phyloP scores from a whole-genome alignment of 2,113 vertebrate species.

The Pitta sordida region DNA sequence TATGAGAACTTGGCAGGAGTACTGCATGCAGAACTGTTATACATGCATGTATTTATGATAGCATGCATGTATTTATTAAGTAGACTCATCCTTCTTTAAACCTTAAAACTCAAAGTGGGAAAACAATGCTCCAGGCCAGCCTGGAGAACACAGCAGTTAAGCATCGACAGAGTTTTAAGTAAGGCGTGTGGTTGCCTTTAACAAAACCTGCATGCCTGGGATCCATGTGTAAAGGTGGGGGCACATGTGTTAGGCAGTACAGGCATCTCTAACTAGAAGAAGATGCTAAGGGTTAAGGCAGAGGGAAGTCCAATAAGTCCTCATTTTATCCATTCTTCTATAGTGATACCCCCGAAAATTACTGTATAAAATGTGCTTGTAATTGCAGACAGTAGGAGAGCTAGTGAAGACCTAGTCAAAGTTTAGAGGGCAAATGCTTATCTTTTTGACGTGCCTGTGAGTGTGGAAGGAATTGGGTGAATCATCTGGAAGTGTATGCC shows the following conservation, averaged over 20 bases:
- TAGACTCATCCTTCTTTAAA: background rate
- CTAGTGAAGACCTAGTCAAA: constrained; percentile 9
- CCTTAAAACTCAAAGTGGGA: background rate
- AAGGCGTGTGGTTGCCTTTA: background rate
- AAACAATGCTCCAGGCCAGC: background rate
- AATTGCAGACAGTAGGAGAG: background rate
- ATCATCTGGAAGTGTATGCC: background rate
- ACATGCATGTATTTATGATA: constrained; percentile 1
- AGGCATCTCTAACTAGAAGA: background rate
- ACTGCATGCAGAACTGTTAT: background rate
- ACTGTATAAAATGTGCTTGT: background rate
- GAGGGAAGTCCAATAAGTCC: background rate
- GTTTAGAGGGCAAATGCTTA: background rate
- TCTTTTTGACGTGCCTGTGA: background rate
- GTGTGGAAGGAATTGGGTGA: background rate
- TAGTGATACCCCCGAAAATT: background rate
- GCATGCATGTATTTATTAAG: background rate
- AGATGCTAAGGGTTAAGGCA: background rate
- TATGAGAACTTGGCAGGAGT: background rate
- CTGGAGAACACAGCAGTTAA: background rate
- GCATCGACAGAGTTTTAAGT: background rate
- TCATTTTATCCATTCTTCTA: background rate
- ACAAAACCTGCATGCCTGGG: background rate
- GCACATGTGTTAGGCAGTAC: rapidly evolving
- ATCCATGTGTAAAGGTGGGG: background rate